A percentile compares a stretch with the other conserved stretches of the same genome.
phyloP scores from a whole-genome alignment of 2,888 invertebrate species.

The Linnaemya vulpina region DNA sequence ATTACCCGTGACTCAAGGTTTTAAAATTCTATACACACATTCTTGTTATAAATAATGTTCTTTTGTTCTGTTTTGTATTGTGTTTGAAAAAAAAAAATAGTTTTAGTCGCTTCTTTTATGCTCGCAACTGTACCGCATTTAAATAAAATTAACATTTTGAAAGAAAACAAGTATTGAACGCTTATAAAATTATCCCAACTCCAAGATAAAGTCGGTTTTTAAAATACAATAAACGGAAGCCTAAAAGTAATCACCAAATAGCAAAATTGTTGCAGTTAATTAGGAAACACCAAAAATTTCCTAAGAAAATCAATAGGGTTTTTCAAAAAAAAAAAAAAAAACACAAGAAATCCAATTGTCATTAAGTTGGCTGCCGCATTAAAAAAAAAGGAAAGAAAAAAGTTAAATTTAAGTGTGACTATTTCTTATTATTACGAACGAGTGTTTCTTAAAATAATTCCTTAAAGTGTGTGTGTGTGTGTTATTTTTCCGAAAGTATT shows the following conservation, averaged over 20 bases:
- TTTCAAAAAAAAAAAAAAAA: constrained; percentile 8
- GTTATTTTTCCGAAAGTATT: constrained; percentile 18
- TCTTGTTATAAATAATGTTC: no score
- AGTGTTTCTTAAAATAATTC: constrained; percentile 30
- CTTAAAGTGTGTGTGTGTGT: constrained; percentile 9
- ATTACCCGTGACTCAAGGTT: no score
- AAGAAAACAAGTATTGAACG: constrained; percentile 19
- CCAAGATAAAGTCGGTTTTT: constrained; percentile 24
- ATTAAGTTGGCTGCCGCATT: constrained; percentile 32
- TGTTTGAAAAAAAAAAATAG: not conserved
- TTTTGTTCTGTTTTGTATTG: no score
- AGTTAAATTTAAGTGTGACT: constrained; percentile 69
- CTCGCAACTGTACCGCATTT: constrained; percentile 20
- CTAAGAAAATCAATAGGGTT: constrained; percentile 52
- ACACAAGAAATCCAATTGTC: no score
- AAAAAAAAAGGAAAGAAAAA: constrained; percentile 20
- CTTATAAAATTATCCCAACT: constrained; percentile 20
- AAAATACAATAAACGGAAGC: constrained; percentile 68
- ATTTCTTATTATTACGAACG: constrained; percentile 26
- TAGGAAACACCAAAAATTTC: constrained; percentile 50
- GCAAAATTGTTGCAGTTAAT: constrained; percentile 51
- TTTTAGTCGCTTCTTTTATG: not conserved
- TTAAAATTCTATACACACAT: no score
- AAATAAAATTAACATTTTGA: constrained; percentile 43
- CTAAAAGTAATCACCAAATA: constrained; percentile 59